phyloP scores from a whole-genome alignment of 1,140 invertebrate genomes.

The Drosophila willistoni region DNA sequence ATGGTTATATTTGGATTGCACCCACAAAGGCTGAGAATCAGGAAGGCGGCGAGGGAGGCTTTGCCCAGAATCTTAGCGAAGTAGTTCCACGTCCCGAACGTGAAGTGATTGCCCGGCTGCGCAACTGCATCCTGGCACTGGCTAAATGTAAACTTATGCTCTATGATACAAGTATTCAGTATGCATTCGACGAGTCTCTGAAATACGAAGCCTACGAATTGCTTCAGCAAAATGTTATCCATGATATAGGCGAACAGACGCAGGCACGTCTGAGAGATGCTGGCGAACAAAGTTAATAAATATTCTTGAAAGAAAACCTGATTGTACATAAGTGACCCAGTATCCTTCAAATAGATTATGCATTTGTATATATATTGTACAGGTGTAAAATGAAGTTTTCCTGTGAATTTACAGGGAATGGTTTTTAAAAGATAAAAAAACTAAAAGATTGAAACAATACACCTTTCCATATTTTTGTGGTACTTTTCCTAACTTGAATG shows the following conservation, averaged over 20 bases:
- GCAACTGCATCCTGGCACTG: constrained; percentile 95
- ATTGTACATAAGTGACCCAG: not conserved
- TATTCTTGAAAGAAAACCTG: constrained; percentile 12
- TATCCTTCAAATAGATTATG: too few species aligned
- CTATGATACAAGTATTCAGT: constrained; percentile 95
- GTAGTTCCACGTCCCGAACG: constrained; percentile 88
- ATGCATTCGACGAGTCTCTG: constrained; percentile 94
- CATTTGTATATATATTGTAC: too few species aligned
- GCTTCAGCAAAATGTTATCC: constrained; percentile 91
- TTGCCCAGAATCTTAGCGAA: constrained; percentile 91
- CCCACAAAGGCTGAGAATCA: constrained; percentile 87
- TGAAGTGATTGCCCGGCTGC: constrained; percentile 92
- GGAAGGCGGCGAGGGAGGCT: constrained; percentile 90
- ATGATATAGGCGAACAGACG: constrained; percentile 89
- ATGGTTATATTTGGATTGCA: constrained; percentile 98
- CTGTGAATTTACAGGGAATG: too few species aligned
- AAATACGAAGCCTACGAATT: constrained; percentile 92
- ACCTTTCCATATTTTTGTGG: too few species aligned
- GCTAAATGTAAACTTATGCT: constrained; percentile 94
- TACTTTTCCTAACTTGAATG: too few species aligned
- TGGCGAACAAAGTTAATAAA: constrained; percentile 53
- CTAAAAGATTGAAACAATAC: too few species aligned
- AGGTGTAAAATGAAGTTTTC: too few species aligned
- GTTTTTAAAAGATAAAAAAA: too few species aligned
- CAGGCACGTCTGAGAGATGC: constrained; percentile 85